Percentiles rank a stretch among this genome's conserved stretches.
phyloP scores from a whole-genome alignment of 2,888 invertebrate species.

The Dichetophora obliterata region DNA sequence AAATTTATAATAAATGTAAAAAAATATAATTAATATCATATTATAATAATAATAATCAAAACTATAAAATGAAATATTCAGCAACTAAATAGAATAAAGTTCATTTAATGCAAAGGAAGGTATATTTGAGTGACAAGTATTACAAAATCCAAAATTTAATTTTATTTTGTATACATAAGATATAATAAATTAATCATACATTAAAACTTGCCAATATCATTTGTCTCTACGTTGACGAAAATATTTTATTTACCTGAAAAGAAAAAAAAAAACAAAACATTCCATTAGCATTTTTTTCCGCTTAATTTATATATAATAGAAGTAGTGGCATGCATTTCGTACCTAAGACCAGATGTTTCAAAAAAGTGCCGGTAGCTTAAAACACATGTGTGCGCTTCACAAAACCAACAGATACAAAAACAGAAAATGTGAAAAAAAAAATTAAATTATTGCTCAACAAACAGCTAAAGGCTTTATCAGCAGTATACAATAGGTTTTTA shows the following conservation, averaged over 20 bases:
- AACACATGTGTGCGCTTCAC: conserved; percentile 9
- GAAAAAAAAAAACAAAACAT: not conserved
- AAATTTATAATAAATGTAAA: too few relatives aligned
- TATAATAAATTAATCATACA: too few relatives aligned
- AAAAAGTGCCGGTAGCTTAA: not conserved
- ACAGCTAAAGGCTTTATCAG: conserved; percentile 14
- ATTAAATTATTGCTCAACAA: conserved; percentile 19
- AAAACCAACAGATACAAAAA: not conserved
- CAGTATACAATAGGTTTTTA: conserved; percentile 3
- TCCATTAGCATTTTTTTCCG: not conserved
- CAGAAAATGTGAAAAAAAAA: not conserved
- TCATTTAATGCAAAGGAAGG: too few relatives aligned
- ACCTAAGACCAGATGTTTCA: conserved; percentile 5
- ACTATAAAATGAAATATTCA: too few relatives aligned
- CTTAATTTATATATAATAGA: not conserved
- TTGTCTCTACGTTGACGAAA: not conserved
- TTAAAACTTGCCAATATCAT: too few relatives aligned
- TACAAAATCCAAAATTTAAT: too few relatives aligned
- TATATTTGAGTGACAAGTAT: too few relatives aligned
- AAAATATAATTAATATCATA: too few relatives aligned
- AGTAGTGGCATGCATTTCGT: not conserved
- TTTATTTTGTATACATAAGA: too few relatives aligned
- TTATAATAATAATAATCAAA: too few relatives aligned
- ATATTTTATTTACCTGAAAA: conserved; percentile 2
- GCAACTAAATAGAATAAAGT: too few relatives aligned